A percentile compares a stretch with the other conserved stretches of the same genome.
These are phyloP conservation scores for Arothron firmamentum DNA, from an alignment of 2,113 vertebrate species.

Conservation along the genomic window DNA sequence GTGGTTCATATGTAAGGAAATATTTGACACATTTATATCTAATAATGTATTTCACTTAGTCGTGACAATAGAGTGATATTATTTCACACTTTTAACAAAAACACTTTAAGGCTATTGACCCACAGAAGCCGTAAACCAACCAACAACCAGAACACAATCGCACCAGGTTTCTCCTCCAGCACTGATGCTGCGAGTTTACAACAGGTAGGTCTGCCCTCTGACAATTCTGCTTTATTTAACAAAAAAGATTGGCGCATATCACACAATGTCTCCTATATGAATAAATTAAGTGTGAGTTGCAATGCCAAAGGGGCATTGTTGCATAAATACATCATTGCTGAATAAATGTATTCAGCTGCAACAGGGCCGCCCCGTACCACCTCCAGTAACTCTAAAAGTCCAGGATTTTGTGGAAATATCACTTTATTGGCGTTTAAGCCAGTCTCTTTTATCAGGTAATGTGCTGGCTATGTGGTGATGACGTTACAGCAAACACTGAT, in stretches of 20 bases:
- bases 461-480: slow-evolving; percentile 15
- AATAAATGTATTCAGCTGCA: neutral
- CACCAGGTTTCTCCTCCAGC: too few relatives aligned
- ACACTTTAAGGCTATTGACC: neutral
- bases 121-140: neutral
- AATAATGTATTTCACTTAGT: too few relatives aligned
- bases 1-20: too few relatives aligned
- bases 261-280: slow-evolving; percentile 44
- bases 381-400: slow-evolving; percentile 12
- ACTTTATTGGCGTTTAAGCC: slow-evolving; percentile 26
- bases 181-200: too few relatives aligned
- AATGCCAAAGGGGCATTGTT: slow-evolving; percentile 47
- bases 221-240: too few relatives aligned
- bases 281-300: slow-evolving; percentile 62
- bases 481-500: slow-evolving; percentile 1
- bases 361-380: neutral
- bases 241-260: slow-evolving; percentile 3
- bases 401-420: slow-evolving; percentile 13
- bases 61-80: too few relatives aligned
- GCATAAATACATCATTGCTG: slow-evolving; percentile 52
- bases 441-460: slow-evolving; percentile 17
- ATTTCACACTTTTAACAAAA: neutral
- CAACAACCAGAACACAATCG: neutral
- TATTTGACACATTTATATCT: too few relatives aligned
- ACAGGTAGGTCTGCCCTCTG: too few relatives aligned